phyloP scores from a whole-genome alignment of 2,113 vertebrate genomes.

The Accipiter cooperii region DNA sequence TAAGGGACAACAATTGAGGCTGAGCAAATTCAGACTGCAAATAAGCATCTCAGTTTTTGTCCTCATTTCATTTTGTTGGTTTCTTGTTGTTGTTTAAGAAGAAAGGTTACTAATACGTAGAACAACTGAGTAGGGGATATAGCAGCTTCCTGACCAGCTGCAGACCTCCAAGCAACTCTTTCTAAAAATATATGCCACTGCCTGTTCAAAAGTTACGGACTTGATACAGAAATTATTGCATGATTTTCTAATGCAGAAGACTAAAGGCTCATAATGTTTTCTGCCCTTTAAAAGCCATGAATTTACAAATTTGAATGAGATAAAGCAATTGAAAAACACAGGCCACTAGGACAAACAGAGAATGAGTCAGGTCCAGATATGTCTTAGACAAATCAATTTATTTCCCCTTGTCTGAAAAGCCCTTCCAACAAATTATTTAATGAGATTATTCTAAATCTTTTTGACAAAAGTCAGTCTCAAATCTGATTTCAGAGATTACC shows the following conservation, averaged over 20 bases:
- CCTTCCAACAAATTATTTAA: conserved; percentile 29
- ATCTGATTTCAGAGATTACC: conserved; percentile 40
- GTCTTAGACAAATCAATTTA: conserved; percentile 20
- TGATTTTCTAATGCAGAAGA: neutral
- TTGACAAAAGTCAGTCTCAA: conserved; percentile 6
- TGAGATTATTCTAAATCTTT: conserved; percentile 45
- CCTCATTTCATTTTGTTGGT: neutral
- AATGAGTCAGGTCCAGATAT: neutral
- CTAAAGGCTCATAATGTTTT: neutral
- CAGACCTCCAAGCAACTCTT: neutral
- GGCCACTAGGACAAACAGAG: neutral
- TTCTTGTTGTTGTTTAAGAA: neutral
- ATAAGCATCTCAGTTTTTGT: neutral
- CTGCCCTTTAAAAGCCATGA: neutral
- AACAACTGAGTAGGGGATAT: neutral
- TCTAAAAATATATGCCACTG: neutral
- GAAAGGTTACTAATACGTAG: neutral
- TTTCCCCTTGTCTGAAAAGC: neutral
- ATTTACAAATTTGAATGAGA: neutral
- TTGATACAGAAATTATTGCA: neutral
- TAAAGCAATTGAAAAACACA: neutral
- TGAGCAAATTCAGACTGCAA: neutral
- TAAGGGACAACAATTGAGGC: neutral
- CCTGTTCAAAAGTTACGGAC: neutral
- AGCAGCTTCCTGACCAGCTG: neutral